Conservation (phyloP, 1,140 invertebrate genomes). For the Pachypsylla venusta region DNA sequence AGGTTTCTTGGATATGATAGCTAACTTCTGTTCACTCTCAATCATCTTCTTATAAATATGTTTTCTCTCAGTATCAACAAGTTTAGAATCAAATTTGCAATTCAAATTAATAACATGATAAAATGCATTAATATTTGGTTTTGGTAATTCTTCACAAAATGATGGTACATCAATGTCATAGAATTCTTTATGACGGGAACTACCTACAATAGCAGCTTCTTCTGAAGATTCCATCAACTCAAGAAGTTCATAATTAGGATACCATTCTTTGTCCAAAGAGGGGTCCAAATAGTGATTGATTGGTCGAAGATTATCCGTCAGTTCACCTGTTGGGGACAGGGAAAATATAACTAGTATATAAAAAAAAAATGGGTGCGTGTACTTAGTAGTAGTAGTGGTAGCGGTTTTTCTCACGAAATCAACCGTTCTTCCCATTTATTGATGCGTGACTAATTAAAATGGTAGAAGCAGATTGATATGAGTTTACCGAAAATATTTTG, state of each 20-base stretch:
- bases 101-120: too few relatives aligned
- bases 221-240: conserved; percentile 24
- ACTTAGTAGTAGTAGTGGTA: too few relatives aligned
- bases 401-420: too few relatives aligned
- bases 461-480: too few relatives aligned
- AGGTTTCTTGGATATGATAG: not conserved
- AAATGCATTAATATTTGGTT: too few relatives aligned
- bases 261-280: not conserved
- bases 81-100: not conserved
- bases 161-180: conserved; percentile 8
- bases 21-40: not conserved
- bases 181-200: not conserved
- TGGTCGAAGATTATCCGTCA: not conserved
- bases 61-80: not conserved
- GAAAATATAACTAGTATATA: too few relatives aligned
- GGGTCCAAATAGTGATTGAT: not conserved
- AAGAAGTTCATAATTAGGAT: not conserved
- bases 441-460: too few relatives aligned
- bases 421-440: too few relatives aligned
- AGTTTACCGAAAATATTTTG: too few relatives aligned
- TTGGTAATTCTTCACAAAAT: too few relatives aligned
- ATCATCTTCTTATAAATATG: not conserved
- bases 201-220: conserved; percentile 33
- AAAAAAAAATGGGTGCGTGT: too few relatives aligned
- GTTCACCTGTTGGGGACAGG: not conserved